Evolutionary conservation across 2,113 vertebrate genomes (phyloP), one percentile per base, ranked within the genome.

Genomic region (Rousettus leschenaultii): DNA sequence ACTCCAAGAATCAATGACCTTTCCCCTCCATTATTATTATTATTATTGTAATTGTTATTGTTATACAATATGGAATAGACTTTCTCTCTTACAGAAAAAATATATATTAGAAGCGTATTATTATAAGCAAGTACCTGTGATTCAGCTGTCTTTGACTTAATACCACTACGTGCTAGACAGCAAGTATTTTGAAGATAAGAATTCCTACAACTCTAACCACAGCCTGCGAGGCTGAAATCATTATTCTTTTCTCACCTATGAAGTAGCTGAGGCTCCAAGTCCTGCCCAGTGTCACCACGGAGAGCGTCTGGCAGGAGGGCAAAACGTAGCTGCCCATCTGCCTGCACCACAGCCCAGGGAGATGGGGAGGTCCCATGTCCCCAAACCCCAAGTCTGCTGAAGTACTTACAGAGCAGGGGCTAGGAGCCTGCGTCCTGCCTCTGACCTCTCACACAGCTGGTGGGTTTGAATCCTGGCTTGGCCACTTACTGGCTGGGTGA

Each of bases 201-300:
- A 5, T 51, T 6, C 28, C 59, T 24, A 43, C 48, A 33, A 1
- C 14, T 1, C 35, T 48, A 35, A 12, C 2, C 2, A 7, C 7
- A 1, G 38, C 35, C 0, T 8, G 7, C 26, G 35, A 40, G 35
- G 59, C 19, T 71, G 63, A 55, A 30, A 4, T 28, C 33, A 3
- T 30, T 18, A 12, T 43, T 66, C 51, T 15, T 24, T 22, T 75
- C 11, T 43, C 6, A 21, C 16, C 16, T 7, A 3, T 5, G 43
- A 71, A 57, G 30, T 24, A 57, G 70, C 38, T 2, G n/a, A 16
- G 16, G 18, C 48, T 43, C 77, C 28, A 10, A 53, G 74, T 61
- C 74, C 68, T 6, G 66, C n/a, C 55, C 45, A 1, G 19, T 0
- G 9, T 40, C 48, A 33, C 48, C 66, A 9, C 0, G 0, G 22